A percentile compares a stretch with the other conserved stretches of the same genome.
Conservation (phyloP, 2,797 vertebrate genomes). For the Brotogeris chrysoptera region DNA sequence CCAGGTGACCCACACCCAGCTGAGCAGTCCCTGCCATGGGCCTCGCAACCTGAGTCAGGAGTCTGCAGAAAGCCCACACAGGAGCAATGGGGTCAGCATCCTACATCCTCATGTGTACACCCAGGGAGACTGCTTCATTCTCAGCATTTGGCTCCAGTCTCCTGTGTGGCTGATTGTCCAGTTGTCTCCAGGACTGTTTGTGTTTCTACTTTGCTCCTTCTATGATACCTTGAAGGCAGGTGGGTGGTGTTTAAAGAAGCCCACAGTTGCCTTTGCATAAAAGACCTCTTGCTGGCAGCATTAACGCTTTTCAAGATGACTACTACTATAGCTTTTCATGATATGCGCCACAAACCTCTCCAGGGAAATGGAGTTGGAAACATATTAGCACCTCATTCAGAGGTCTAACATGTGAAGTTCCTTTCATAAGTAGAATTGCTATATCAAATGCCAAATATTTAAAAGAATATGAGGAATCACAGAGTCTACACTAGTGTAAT, state of each 20-base stretch:
- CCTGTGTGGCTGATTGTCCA: not conserved
- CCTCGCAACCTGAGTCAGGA: not conserved
- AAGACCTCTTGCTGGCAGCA: not conserved
- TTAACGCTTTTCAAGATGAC: not conserved
- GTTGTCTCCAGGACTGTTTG: not conserved
- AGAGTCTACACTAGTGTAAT: not conserved
- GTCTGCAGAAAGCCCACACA: rapidly evolving
- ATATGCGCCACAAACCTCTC: not conserved
- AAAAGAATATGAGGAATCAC: not conserved
- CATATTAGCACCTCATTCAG: not conserved
- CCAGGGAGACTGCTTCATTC: not conserved
- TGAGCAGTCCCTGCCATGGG: not conserved
- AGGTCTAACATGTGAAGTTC: not conserved
- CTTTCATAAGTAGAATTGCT: not conserved
- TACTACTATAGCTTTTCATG: not conserved
- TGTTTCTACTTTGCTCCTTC: not conserved
- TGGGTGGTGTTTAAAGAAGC: not conserved
- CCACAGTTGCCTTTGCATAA: not conserved
- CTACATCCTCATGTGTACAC: rapidly evolving
- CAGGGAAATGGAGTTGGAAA: not conserved
- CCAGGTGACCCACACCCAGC: not conserved
- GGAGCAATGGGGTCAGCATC: not conserved
- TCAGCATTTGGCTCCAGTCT: not conserved
- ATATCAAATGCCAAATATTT: not conserved
- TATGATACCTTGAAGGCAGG: not conserved